phyloP scores from a whole-genome alignment of 2,797 vertebrate genomes.

The Sorex maritimensis region DNA sequence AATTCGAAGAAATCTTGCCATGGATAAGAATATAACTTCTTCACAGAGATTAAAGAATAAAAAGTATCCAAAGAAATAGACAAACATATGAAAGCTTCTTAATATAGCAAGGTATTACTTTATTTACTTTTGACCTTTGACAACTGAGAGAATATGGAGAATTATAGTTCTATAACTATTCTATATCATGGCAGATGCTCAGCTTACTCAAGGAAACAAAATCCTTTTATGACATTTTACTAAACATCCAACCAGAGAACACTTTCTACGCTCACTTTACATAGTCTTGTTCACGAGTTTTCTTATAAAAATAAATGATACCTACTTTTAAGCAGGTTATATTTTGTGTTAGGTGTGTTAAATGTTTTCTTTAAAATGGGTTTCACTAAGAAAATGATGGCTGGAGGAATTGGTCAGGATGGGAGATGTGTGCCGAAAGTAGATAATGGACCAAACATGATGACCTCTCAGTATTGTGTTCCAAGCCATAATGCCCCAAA shows the following conservation, averaged over 20 bases:
- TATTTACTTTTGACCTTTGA: slow-evolving; percentile 78
- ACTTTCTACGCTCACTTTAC: slow-evolving; percentile 61
- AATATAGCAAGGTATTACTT: slow-evolving; percentile 65
- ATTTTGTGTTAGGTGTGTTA: not conserved
- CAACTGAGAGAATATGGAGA: slow-evolving; percentile 73
- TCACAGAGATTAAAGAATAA: slow-evolving; percentile 62
- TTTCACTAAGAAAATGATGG: too few species aligned
- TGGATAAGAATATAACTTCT: slow-evolving; percentile 65
- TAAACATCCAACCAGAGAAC: slow-evolving; percentile 55
- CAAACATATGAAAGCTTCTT: slow-evolving; percentile 67
- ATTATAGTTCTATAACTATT: slow-evolving; percentile 67
- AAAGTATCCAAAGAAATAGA: slow-evolving; percentile 71
- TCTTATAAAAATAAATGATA: slow-evolving; percentile 61
- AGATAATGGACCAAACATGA: too few species aligned
- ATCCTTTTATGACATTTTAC: slow-evolving; percentile 53
- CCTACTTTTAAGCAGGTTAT: slow-evolving; percentile 32
- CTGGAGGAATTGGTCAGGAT: too few species aligned
- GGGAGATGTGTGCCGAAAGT: too few species aligned
- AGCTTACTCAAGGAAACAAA: slow-evolving; percentile 68
- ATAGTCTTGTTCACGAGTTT: slow-evolving; percentile 27
- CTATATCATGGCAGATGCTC: slow-evolving; percentile 65
- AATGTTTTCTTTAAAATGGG: slow-evolving; percentile 20
- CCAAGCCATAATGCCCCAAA: too few species aligned
- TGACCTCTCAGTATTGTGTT: too few species aligned
- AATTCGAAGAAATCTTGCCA: slow-evolving; percentile 66